Conservation (phyloP, 2,888 invertebrate genomes). For the Horisme vitalbata region DNA sequence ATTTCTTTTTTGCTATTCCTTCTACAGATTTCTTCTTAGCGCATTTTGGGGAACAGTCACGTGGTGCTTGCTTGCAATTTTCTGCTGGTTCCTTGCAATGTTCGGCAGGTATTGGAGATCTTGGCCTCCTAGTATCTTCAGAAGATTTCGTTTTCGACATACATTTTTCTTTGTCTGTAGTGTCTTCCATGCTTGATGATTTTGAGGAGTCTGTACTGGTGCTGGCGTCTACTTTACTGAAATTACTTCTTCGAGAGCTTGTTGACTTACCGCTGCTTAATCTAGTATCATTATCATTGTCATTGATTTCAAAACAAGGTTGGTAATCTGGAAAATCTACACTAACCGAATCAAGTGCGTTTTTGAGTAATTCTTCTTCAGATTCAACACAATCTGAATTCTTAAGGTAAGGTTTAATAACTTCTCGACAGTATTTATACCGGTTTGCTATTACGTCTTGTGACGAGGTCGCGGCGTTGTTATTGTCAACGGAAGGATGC, state of each 20-base stretch:
- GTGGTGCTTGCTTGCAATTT: slow-evolving; percentile 1
- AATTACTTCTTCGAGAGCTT: slow-evolving; percentile 7
- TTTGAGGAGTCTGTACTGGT: slow-evolving; percentile 7
- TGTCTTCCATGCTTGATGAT: slow-evolving; percentile 2
- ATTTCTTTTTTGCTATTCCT: slow-evolving; percentile 6
- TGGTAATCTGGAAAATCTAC: slow-evolving; percentile 44
- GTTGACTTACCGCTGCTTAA: slow-evolving; percentile 7
- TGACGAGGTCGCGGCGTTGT: slow-evolving; percentile 4
- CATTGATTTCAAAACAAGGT: slow-evolving; percentile 29
- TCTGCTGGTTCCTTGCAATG: slow-evolving; percentile 4
- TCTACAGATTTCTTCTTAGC: slow-evolving; percentile 8
- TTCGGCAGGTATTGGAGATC: slow-evolving; percentile 3
- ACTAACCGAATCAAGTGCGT: slow-evolving; percentile 34
- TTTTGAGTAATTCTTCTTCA: slow-evolving; percentile 39
- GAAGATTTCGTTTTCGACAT: slow-evolving; percentile 4
- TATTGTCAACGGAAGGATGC: slow-evolving; percentile 9
- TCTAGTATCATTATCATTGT: slow-evolving; percentile 17
- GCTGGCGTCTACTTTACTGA: slow-evolving; percentile 22
- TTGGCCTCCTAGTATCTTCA: not conserved
- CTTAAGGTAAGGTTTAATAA: slow-evolving; percentile 49
- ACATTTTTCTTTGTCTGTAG: slow-evolving; percentile 1
- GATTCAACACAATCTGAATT: slow-evolving; percentile 38
- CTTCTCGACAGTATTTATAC: slow-evolving; percentile 51
- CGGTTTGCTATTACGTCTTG: slow-evolving; percentile 34
- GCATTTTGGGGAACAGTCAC: slow-evolving; percentile 1